Evolutionary conservation across 2,797 vertebrate genomes (phyloP), one percentile per base, ranked within the genome.

Genomic region (Lemur catta): DNA sequence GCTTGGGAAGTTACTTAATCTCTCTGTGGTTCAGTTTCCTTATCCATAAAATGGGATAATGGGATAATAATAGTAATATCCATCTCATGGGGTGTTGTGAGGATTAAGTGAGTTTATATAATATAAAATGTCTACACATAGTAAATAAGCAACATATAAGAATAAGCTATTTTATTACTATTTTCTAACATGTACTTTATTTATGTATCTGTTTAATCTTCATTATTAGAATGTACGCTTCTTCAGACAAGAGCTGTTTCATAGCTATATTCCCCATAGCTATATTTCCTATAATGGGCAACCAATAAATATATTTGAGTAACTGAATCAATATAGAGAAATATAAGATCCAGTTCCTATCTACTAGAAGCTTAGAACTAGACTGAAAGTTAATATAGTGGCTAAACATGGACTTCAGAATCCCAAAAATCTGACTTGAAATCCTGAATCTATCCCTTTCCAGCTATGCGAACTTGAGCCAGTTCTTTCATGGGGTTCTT

Each of bases 111-210:
- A 88, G 63, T 74, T 72, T 69, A 43, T 71, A 43, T 84, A 18
- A 82, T 93, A 11, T 81, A 74, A 91, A 84, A 15, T 84, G 6
- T 72, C 4, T 93, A 18, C 35, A 26, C 10, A 67, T 84, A 63
- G 69, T 84, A 95, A 94, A 86, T 89, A 94, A 95, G n/a, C n/a
- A 95, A 57, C 33, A 59, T 50, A 13, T 88, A 88, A 93, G 55
- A 94, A 67, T 89, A 76, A 81, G 4, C 67, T 93, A 30, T 72
- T 46, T 90, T 92, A 65, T 38, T 89, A 46, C 35, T 10, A 46
- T 91, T 96, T 96, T 63, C 38, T 65, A 84, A 61, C 35, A 65
- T 92, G 28, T 41, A 81, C n/a, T 74, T 93, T 79, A 52, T 33
- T 35, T 92, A 80, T 30, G 2, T 72, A 26, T 91, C 33, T 80